Evolutionary conservation across 2,113 vertebrate genomes (phyloP).

Genomic region (Salminus brasiliensis): DNA sequence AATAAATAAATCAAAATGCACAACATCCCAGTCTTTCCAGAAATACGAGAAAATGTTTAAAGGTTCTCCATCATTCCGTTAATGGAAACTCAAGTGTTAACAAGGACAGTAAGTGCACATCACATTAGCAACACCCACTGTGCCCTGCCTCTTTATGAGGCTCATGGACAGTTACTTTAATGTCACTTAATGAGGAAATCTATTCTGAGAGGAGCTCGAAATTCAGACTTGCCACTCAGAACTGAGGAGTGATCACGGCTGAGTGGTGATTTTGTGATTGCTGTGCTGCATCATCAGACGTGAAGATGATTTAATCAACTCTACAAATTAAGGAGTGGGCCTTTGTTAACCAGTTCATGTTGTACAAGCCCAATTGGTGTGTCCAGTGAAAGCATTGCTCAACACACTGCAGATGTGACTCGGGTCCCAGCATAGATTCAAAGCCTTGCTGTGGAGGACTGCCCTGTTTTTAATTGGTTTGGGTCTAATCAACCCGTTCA

Average conservation of each 20-base stretch:
- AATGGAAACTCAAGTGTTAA: constrained; percentile 2
- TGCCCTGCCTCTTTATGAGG: background rate
- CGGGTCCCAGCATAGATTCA: background rate
- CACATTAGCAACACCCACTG: background rate
- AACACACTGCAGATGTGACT: background rate
- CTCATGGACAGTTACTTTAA: background rate
- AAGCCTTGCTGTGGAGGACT: background rate
- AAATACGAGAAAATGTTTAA: background rate
- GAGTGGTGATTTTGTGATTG: background rate
- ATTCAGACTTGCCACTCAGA: background rate
- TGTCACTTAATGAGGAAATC: background rate
- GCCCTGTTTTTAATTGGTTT: background rate
- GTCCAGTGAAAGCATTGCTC: background rate
- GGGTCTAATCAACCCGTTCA: background rate
- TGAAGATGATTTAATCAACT: background rate
- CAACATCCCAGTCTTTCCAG: too few relatives aligned
- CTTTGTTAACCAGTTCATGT: background rate
- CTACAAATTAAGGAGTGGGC: background rate
- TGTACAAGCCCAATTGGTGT: background rate
- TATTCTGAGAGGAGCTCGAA: background rate
- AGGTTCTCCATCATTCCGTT: background rate
- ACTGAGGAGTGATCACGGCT: background rate
- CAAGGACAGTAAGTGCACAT: background rate
- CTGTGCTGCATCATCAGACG: background rate
- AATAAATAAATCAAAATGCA: background rate